Conservation (phyloP, 2,888 invertebrate species). For the Tipula unca region DNA sequence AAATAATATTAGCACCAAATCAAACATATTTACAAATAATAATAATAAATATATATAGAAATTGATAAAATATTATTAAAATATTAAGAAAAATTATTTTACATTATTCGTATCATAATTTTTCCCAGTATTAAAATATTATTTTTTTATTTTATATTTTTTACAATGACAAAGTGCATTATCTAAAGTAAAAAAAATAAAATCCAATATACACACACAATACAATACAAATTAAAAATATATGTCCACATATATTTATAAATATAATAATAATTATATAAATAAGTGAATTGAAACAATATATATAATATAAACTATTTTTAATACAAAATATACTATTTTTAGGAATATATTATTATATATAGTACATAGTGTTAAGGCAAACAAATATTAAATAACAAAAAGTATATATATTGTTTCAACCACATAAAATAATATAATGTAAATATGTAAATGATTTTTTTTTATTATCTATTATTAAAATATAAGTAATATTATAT, state of each 20-base stretch:
- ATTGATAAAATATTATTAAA: slow-evolving; percentile 15
- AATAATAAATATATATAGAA: not conserved
- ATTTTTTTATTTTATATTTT: slow-evolving; percentile 18
- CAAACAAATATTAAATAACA: not conserved
- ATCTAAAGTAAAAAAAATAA: slow-evolving; percentile 3
- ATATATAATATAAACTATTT: not conserved
- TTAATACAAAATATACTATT: slow-evolving; percentile 8
- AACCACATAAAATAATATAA: not conserved
- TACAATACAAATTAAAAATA: not conserved
- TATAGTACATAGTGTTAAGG: not conserved
- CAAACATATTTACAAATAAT: slow-evolving; percentile 20
- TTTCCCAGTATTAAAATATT: slow-evolving; percentile 19
- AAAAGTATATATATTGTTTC: slow-evolving; percentile 17
- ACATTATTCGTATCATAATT: not conserved
- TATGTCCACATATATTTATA: not conserved
- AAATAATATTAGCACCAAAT: slow-evolving; percentile 18
- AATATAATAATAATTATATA: slow-evolving; percentile 8
- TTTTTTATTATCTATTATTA: slow-evolving; percentile 16
- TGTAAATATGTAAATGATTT: slow-evolving; percentile 20
- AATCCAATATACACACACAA: not conserved
- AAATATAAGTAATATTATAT: slow-evolving; percentile 19
- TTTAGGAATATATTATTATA: slow-evolving; percentile 15
- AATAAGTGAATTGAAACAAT: slow-evolving; percentile 10
- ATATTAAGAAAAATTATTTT: slow-evolving; percentile 4
- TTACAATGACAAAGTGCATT: slow-evolving; percentile 18